Evolutionary conservation across 1,140 invertebrate species (phyloP), one percentile per base, ranked within the genome.

Genomic region (Leptopilina boulardi): DNA sequence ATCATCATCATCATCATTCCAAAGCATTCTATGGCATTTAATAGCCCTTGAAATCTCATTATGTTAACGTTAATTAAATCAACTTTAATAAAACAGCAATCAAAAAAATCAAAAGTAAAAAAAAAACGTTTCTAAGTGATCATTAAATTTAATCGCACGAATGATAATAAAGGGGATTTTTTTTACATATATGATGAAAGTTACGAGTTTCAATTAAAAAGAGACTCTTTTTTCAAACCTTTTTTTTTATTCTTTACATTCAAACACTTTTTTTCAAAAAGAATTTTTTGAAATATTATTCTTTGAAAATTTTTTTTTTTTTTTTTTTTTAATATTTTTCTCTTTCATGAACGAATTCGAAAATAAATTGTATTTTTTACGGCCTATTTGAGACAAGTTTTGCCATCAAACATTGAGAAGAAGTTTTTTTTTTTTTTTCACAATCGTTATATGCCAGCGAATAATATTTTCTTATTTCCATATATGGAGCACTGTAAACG

Each of bases 381-480:
- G n/a, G n/a, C n/a, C n/a, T n/a, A n/a, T n/a, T n/a, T n/a, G n/a
- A n/a, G n/a, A n/a, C n/a, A n/a, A n/a, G n/a, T n/a, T 34, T 30
- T 30, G 4, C 59, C 26, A 2, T 30, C 26, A 26, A 66, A 66
- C 23, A 66, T 3, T 11, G 23, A 30, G 26, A n/a, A 66, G 59
- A 3, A 66, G 26, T 66, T 30, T 30, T 66, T 66, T 66, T 34
- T 34, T 66, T 66, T 66, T 34, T 34, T 6, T 3, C 34, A 9
- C 34, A 38, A 66, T 66, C 23, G 15, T 66, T 13, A 23, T n/a
- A 66, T n/a, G n/a, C 26, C 6, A 6, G 1, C 15, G 59, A 23
- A 66, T 30, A 66, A 66, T 66, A 66, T 66, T 66, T 66, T 66
- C 59, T 66, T 66, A 66, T 66, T 66, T 66, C 59, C 26, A 30